A percentile compares a stretch with the other conserved stretches of the same genome.
Conservation (phyloP, 2,113 vertebrate species). For the Callaeas wilsoni region DNA sequence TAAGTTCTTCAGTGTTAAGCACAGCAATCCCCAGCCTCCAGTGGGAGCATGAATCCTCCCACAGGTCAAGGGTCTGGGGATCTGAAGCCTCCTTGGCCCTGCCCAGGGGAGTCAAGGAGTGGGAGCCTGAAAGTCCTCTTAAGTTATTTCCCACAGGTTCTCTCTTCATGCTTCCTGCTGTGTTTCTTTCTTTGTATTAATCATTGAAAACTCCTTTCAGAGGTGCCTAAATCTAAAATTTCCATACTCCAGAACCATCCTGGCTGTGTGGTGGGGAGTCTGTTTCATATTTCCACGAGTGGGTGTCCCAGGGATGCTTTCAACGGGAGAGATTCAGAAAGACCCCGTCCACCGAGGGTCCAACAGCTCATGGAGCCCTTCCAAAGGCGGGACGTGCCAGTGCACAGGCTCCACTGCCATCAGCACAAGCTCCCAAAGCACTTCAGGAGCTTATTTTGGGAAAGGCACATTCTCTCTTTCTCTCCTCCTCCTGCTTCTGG, state of each 20-base stretch:
- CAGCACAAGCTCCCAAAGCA: neutral
- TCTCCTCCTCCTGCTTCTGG: neutral
- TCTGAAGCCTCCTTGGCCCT: neutral
- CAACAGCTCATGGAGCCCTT: neutral
- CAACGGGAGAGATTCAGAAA: neutral
- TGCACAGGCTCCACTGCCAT: neutral
- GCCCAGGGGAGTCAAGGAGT: neutral
- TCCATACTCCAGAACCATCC: neutral
- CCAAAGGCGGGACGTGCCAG: neutral
- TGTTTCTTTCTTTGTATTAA: neutral
- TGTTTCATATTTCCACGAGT: neutral
- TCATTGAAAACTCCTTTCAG: neutral
- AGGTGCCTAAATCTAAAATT: neutral
- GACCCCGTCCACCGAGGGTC: fast-evolving
- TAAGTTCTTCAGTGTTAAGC: neutral
- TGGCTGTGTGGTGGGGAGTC: neutral
- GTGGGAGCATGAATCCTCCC: neutral
- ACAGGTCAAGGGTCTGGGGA: neutral
- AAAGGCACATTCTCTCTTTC: neutral
- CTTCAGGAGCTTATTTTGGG: neutral
- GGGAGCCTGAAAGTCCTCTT: neutral
- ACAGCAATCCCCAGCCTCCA: neutral
- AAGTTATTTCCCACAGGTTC: neutral
- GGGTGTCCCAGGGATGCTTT: neutral
- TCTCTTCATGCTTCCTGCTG: neutral